A percentile compares a stretch with the other conserved stretches of the same genome.
These are phyloP conservation scores for Metellina segmentata DNA, from an alignment of 2,888 invertebrate species.

Conservation along the genomic window DNA sequence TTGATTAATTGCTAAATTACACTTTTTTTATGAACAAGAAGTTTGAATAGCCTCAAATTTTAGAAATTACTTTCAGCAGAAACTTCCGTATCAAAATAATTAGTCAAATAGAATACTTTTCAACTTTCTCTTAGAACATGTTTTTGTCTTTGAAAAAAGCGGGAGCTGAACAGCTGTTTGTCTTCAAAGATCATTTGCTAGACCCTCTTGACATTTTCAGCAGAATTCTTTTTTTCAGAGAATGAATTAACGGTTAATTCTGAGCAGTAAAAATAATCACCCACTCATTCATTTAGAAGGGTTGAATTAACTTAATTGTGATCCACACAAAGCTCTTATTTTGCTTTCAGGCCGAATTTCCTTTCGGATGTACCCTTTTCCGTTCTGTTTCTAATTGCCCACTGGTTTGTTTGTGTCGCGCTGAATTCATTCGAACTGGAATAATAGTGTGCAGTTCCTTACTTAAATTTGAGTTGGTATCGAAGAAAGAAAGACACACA, in stretches of 20 bases:
- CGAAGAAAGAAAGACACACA: no score
- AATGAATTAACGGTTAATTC: neutral
- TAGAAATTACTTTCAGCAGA: no score
- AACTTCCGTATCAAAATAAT: no score
- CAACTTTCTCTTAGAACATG: neutral
- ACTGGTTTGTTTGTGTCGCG: neutral
- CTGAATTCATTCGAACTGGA: neutral
- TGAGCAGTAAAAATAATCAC: neutral
- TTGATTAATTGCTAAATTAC: no score
- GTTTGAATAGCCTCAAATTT: no score
- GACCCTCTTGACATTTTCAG: neutral
- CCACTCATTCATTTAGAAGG: slow-evolving; percentile 3
- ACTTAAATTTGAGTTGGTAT: no score
- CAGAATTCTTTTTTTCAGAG: neutral
- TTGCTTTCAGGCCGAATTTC: neutral
- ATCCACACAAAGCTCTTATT: slow-evolving; percentile 8
- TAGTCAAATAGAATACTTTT: neutral
- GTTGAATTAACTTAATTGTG: slow-evolving; percentile 13
- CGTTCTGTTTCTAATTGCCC: neutral
- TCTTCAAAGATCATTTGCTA: neutral
- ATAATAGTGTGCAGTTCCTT: no score
- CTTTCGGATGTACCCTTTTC: neutral
- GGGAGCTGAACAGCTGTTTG: neutral
- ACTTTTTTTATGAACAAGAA: no score
- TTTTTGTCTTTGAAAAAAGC: neutral